Percentiles rank a stretch among this genome's conserved stretches.
Evolutionary conservation across 2,797 vertebrate genomes (phyloP).

Genomic region (Lates japonicus): DNA sequence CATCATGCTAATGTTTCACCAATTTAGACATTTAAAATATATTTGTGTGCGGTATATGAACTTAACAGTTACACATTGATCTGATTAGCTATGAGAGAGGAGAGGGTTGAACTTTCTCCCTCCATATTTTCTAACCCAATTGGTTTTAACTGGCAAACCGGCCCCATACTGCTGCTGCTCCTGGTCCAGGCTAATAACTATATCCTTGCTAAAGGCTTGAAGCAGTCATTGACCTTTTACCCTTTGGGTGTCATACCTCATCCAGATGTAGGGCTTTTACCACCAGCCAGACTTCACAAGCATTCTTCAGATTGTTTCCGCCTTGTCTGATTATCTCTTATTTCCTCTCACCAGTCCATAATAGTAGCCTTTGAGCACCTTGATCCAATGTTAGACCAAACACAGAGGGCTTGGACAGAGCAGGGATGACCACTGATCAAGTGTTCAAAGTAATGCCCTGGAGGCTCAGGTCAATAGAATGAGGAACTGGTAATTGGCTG

Average conservation of each 20-base stretch:
- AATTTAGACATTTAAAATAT: too few relatives aligned
- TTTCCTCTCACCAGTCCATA: conserved; percentile 57
- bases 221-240: conserved; percentile 59
- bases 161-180: too few relatives aligned
- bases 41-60: neutral
- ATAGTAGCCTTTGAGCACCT: conserved; percentile 76
- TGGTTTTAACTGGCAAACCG: conserved; percentile 2
- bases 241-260: conserved; percentile 51
- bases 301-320: conserved; percentile 69
- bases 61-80: neutral
- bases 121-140: conserved; percentile 29
- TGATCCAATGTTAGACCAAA: conserved; percentile 77
- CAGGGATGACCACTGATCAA: conserved; percentile 29
- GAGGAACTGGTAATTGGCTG: conserved; percentile 70
- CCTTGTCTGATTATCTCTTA: conserved; percentile 59
- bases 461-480: conserved; percentile 60
- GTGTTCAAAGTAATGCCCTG: conserved; percentile 20
- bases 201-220: conserved; percentile 47
- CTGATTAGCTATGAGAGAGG: neutral
- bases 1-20: too few relatives aligned
- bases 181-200: conserved; percentile 52
- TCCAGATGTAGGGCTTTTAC: conserved; percentile 63
- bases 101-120: neutral
- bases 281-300: conserved; percentile 70
- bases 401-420: conserved; percentile 47